Percentiles rank a stretch among this genome's conserved stretches.
Conservation (phyloP, 2,113 vertebrate genomes). For the Varanus salvator region DNA sequence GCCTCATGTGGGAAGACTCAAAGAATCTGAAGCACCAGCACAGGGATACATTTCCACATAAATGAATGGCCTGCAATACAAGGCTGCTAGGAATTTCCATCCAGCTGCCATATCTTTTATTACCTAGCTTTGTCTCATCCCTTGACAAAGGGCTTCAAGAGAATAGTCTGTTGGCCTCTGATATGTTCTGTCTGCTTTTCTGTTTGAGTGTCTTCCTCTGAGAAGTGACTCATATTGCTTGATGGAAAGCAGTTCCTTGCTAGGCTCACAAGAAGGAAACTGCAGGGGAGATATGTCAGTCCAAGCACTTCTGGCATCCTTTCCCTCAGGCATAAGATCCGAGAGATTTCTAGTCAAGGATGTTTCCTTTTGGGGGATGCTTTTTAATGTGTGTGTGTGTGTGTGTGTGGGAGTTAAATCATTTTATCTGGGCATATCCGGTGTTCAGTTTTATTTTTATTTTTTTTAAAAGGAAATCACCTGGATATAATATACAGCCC, state of each 20-base stretch:
- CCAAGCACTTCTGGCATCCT: slow-evolving; percentile 38
- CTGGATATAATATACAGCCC: too few relatives aligned
- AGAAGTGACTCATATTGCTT: slow-evolving; percentile 53
- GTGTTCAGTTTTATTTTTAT: not conserved
- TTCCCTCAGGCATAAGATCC: not conserved
- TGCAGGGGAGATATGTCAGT: slow-evolving; percentile 34
- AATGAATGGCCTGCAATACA: accelerated
- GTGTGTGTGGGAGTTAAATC: not conserved
- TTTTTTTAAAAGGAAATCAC: too few relatives aligned
- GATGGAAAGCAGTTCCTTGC: slow-evolving; percentile 54
- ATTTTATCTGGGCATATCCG: not conserved
- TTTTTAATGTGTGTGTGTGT: not conserved
- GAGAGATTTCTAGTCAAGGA: slow-evolving; percentile 21
- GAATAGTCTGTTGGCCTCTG: slow-evolving; percentile 2
- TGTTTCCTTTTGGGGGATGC: not conserved
- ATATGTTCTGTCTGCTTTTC: slow-evolving; percentile 45
- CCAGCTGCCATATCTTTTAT: slow-evolving; percentile 39
- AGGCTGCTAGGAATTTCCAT: slow-evolving; percentile 31
- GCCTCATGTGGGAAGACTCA: too few relatives aligned
- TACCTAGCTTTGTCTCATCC: not conserved
- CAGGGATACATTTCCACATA: slow-evolving; percentile 3
- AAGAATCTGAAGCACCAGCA: slow-evolving; percentile 16
- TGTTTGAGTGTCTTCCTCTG: slow-evolving; percentile 46
- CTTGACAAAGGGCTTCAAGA: slow-evolving; percentile 49
- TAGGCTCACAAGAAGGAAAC: slow-evolving; percentile 51